phyloP scores from a whole-genome alignment of 2,888 invertebrate species.

The Meganola albula region DNA sequence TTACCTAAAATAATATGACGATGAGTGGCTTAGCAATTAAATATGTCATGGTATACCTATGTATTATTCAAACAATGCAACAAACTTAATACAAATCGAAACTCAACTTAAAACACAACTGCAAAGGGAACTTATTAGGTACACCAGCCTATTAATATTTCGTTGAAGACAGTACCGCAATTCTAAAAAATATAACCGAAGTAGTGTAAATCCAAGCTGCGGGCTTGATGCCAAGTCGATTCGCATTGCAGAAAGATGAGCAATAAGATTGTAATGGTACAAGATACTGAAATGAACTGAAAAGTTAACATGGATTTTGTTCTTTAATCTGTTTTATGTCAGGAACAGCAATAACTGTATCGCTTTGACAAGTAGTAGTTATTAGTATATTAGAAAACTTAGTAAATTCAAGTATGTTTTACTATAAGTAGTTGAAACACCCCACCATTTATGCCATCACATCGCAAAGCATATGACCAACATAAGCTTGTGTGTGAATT shows the following conservation, averaged over 20 bases:
- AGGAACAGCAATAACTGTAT: conserved; percentile 10
- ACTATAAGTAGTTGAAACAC: no score
- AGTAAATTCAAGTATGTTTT: no score
- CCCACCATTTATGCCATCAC: no score
- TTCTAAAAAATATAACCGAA: conserved; percentile 22
- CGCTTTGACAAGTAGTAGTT: conserved; percentile 1
- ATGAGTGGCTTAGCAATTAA: no score
- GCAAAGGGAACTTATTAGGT: conserved; percentile 6
- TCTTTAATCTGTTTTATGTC: conserved; percentile 7
- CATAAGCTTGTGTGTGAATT: no score
- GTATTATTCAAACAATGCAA: no score
- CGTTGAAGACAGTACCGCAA: conserved; percentile 18
- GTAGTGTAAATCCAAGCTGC: conserved; percentile 45
- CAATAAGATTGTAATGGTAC: conserved; percentile 40
- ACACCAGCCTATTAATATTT: conserved; percentile 14
- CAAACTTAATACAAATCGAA: conserved; percentile 1
- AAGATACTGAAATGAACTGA: conserved; percentile 36
- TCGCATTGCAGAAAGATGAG: conserved; percentile 60
- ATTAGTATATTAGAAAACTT: no score
- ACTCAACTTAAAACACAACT: no score
- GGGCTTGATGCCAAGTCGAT: conserved; percentile 53
- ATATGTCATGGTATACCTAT: no score
- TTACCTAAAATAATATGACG: no score
- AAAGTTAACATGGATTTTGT: conserved; percentile 18
- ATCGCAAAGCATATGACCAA: no score